phyloP scores from a whole-genome alignment of 2,797 vertebrate species.

The Myotis myotis region DNA sequence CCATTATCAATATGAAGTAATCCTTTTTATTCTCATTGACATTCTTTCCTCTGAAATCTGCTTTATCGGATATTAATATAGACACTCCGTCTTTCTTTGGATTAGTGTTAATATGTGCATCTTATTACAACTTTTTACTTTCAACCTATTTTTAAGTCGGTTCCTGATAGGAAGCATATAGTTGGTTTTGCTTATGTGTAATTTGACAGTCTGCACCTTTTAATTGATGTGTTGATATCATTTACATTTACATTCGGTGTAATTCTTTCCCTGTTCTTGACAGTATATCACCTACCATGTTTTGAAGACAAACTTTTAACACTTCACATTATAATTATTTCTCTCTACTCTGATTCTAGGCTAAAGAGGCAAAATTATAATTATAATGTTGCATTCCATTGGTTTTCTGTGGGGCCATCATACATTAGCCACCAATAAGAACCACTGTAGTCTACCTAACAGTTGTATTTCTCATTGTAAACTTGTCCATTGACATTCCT shows the following conservation, averaged over 20 bases:
- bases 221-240: neutral
- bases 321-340: conserved; percentile 17
- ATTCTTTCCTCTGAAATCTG: neutral
- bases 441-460: neutral
- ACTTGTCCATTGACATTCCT: neutral
- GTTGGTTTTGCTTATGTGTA: neutral
- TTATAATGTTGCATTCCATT: neutral
- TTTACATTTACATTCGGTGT: neutral
- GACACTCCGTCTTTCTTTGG: neutral
- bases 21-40: neutral
- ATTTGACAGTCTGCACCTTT: neutral
- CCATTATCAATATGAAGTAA: neutral
- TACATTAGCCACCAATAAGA: neutral
- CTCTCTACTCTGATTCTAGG: neutral
- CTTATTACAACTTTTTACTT: neutral
- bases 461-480: neutral
- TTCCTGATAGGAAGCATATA: conserved; percentile 2
- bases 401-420: neutral
- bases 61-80: neutral
- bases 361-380: neutral
- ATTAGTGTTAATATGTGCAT: neutral
- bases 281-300: neutral
- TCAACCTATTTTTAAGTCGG: neutral
- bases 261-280: neutral
- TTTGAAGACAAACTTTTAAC: neutral